A percentile compares a stretch with the other conserved stretches of the same genome.
Conservation (phyloP, 2,888 invertebrate genomes). For the Calliopum simillimum region DNA sequence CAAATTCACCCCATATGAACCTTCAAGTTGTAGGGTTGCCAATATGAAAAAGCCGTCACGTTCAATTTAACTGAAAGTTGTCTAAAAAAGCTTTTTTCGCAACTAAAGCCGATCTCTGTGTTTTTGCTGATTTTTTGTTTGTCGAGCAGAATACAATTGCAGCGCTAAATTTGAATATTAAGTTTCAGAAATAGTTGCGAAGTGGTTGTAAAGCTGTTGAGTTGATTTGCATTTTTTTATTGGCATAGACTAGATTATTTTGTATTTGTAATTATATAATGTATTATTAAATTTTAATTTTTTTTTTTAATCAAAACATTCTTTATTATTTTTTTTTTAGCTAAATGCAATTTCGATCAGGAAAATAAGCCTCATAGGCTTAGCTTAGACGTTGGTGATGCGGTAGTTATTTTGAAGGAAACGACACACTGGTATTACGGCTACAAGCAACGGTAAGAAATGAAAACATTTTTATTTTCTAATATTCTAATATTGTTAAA, state of each 20-base stretch:
- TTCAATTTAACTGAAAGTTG: constrained; percentile 17
- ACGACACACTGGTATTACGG: constrained; percentile 67
- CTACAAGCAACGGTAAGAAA: constrained; percentile 65
- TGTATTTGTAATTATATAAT: not conserved
- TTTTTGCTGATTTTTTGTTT: no score
- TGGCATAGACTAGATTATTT: no score
- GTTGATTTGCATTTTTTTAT: constrained; percentile 25
- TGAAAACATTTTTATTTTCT: no score
- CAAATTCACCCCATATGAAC: constrained; percentile 2
- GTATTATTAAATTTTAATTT: not conserved
- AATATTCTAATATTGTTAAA: no score
- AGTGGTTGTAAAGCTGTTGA: constrained; percentile 34
- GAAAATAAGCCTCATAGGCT: constrained; percentile 66
- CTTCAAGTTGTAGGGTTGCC: not conserved
- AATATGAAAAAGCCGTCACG: constrained; percentile 1
- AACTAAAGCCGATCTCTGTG: not conserved
- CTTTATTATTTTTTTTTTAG: constrained; percentile 50
- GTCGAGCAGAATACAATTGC: not conserved
- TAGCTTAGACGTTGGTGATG: constrained; percentile 66
- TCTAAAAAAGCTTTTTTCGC: constrained; percentile 1
- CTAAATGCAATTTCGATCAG: constrained; percentile 67
- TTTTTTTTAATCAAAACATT: not conserved
- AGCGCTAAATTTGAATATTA: not conserved
- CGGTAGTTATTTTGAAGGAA: constrained; percentile 65
- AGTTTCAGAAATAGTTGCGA: constrained; percentile 36